Conservation (phyloP, 2,113 vertebrate genomes). For the Nycticryphes semicollaris region DNA sequence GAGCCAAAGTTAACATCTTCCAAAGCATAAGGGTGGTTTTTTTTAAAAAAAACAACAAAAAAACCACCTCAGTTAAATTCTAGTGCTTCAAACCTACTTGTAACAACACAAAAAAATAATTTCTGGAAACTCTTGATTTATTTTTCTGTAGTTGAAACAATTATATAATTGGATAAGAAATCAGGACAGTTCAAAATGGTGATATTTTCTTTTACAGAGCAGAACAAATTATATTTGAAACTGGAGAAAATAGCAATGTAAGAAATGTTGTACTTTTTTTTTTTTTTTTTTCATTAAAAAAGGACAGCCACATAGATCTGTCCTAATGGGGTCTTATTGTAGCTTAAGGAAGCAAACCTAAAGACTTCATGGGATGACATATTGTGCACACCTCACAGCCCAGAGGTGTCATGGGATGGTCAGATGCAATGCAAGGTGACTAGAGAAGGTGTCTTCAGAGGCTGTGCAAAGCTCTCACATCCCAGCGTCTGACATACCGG, state of each 20-base stretch:
- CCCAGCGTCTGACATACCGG: background rate
- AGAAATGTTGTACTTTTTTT: background rate
- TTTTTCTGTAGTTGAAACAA: background rate
- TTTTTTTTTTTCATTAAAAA: background rate
- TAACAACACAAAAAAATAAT: background rate
- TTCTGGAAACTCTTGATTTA: background rate
- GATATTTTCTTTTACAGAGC: background rate
- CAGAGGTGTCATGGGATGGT: background rate
- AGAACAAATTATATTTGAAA: background rate
- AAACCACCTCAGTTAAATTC: background rate
- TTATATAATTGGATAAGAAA: conserved; percentile 7
- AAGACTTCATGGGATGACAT: background rate
- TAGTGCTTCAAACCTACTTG: background rate
- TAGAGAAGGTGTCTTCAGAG: background rate
- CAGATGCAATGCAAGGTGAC: background rate
- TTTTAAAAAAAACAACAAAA: too few relatives aligned
- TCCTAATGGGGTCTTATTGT: background rate
- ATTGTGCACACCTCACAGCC: accelerated
- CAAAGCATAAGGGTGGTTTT: background rate
- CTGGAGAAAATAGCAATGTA: background rate
- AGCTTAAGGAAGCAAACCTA: background rate
- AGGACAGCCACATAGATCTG: background rate
- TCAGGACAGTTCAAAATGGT: background rate
- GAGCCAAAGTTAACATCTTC: conserved; percentile 57
- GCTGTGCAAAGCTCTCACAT: background rate